These are phyloP conservation scores for Polylopha cassiicola DNA, from an alignment of 2,888 invertebrate species.

Conservation along the genomic window DNA sequence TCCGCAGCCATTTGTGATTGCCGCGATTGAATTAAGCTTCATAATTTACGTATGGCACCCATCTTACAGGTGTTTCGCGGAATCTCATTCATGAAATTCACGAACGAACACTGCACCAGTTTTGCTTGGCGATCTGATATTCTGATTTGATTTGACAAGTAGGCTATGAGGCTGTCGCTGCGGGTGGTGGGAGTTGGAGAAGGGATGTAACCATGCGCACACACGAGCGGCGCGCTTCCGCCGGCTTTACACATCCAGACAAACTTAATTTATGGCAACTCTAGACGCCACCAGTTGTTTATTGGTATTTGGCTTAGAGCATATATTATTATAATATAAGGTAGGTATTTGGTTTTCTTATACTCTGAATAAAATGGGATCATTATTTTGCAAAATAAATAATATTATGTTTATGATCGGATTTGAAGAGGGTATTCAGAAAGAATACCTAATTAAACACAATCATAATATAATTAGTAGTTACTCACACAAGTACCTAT, in stretches of 20 bases:
- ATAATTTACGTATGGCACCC: slow-evolving; percentile 68
- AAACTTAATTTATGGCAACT: too few species aligned
- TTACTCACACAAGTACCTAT: too few species aligned
- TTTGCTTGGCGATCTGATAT: slow-evolving; percentile 33
- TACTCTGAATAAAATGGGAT: too few species aligned
- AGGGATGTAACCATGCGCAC: slow-evolving; percentile 1
- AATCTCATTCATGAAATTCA: slow-evolving; percentile 65
- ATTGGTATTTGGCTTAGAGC: too few species aligned
- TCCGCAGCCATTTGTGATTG: slow-evolving; percentile 73
- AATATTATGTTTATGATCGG: too few species aligned
- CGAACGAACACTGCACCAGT: slow-evolving; percentile 53
- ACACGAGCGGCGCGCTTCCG: slow-evolving; percentile 16
- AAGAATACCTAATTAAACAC: too few species aligned
- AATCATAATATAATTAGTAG: too few species aligned
- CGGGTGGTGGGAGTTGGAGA: background rate
- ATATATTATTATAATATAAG: too few species aligned
- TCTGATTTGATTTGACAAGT: slow-evolving; percentile 21
- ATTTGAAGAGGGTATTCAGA: too few species aligned
- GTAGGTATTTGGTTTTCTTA: too few species aligned
- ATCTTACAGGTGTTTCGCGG: slow-evolving; percentile 54
- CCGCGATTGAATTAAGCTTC: slow-evolving; percentile 54
- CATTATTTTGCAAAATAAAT: too few species aligned
- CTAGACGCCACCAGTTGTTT: too few species aligned
- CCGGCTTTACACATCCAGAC: background rate
- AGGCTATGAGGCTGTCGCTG: slow-evolving; percentile 3